These are phyloP conservation scores for Bubo blakistoni DNA, from an alignment of 2,113 vertebrate genomes.

Conservation along the genomic window DNA sequence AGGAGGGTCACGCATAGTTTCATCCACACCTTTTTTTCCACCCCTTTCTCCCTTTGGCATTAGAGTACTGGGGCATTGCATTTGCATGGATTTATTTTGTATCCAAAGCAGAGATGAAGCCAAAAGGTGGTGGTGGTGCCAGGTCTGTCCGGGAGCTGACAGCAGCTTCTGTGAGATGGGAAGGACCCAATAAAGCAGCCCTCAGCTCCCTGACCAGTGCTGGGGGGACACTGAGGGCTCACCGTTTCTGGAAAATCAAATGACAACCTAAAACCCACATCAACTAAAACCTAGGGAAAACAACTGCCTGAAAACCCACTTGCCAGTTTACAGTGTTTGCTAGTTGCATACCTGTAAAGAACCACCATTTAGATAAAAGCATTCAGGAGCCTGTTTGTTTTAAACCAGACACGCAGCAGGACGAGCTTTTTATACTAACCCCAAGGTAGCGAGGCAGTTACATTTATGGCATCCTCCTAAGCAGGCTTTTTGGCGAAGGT, in stretches of 20 bases:
- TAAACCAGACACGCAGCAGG: background rate
- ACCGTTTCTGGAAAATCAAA: background rate
- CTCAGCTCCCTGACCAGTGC: background rate
- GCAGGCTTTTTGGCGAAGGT: background rate
- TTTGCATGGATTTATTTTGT: background rate
- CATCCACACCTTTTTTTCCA: background rate
- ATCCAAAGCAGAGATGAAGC: background rate
- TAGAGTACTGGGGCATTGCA: accelerated
- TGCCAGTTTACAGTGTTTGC: too few relatives aligned
- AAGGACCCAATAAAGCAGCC: background rate
- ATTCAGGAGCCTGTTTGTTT: background rate
- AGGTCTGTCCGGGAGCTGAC: background rate
- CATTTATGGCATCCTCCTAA: background rate
- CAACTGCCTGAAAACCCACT: background rate
- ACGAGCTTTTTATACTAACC: accelerated
- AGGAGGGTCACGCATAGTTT: background rate
- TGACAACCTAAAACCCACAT: background rate
- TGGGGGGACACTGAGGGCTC: background rate
- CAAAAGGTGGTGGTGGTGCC: background rate
- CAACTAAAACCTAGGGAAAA: background rate
- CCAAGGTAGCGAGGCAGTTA: background rate
- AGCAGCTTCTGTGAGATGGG: background rate
- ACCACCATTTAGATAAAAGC: background rate
- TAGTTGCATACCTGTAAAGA: background rate
- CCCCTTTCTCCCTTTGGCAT: background rate